Evolutionary conservation across 1,140 invertebrate species (phyloP), one percentile per base, ranked within the genome.

Genomic region (Agrilus planipennis): DNA sequence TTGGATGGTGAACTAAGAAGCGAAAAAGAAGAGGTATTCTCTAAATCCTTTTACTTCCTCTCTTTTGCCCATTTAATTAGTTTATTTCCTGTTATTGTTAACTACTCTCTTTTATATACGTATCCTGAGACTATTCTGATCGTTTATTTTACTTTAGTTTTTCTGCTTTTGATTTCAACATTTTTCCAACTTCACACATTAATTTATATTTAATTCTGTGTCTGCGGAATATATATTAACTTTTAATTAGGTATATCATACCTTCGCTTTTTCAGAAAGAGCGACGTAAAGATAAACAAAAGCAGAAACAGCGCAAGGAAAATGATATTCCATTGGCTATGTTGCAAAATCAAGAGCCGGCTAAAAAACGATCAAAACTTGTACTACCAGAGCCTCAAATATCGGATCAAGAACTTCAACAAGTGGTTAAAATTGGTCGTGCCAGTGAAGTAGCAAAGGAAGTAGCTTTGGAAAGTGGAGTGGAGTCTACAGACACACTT

Each of bases 351-450:
- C 79, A 89, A 50, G 91, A 96, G 60, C 91, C 92, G 1, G 74
- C 86, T 0, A 81, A 83, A 41, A 99, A 98, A 63, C 71, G 95
- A 34, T 94, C 89, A 50, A 99, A 99, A 65, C 68, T 99, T 11
- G 91, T 99, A 10, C 59, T 99, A 22, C 95, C 96, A 5, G 78
- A 86, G 46, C 95, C 96, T 2, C 95, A 99, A 66, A 96, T 99
- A 34, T 89, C 92, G 0, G 95, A 98, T 63, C 78, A 84, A 65
- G 83, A 89, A 60, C 55, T 89, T 28, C 80, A 86, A 52, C 84
- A 94, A 73, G 93, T 99, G 7, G 89, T 99, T 1, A 99, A 99
- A 68, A 71, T 99, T 36, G 95, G 95, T 0, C 77, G 89, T 48
- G 89, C 91, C 6, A 95, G 88, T 53, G 90, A 98, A 68, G 81